A percentile compares a stretch with the other conserved stretches of the same genome.
Evolutionary conservation across 2,113 vertebrate species (phyloP).

Genomic region (Chamaetylas fuelleborni): DNA sequence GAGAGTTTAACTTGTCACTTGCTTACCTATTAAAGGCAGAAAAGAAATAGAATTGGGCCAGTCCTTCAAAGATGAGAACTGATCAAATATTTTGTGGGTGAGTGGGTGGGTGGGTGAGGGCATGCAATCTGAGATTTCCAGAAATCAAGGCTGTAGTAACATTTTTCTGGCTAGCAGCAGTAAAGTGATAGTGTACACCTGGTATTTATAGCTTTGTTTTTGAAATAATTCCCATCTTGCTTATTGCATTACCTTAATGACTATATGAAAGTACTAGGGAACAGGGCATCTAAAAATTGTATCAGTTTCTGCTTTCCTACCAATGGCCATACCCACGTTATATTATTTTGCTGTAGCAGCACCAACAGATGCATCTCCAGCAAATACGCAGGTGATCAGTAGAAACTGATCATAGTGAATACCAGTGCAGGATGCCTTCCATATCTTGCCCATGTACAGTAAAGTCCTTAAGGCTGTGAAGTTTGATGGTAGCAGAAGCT

Average conservation of each 20-base stretch:
- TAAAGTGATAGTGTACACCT: background rate
- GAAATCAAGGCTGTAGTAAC: background rate
- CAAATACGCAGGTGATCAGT: rapidly evolving
- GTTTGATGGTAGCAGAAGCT: background rate
- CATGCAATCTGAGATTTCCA: background rate
- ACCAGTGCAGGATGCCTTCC: background rate
- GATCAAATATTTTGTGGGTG: background rate
- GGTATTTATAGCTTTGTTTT: background rate
- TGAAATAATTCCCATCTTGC: background rate
- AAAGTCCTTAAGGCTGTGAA: background rate
- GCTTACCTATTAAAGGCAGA: background rate
- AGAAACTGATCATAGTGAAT: background rate
- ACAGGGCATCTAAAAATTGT: background rate
- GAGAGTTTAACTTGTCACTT: background rate
- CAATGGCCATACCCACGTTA: background rate
- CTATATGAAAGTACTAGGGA: background rate
- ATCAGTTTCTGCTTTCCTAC: background rate
- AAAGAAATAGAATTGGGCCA: background rate
- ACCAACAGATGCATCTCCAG: background rate
- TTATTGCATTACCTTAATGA: background rate
- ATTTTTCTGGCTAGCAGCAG: background rate
- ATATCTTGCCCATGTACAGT: background rate
- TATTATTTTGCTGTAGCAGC: background rate
- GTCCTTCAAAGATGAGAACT: background rate
- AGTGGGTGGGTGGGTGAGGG: background rate